phyloP scores from a whole-genome alignment of 2,797 vertebrate species.

The Bradypodion ventrale region DNA sequence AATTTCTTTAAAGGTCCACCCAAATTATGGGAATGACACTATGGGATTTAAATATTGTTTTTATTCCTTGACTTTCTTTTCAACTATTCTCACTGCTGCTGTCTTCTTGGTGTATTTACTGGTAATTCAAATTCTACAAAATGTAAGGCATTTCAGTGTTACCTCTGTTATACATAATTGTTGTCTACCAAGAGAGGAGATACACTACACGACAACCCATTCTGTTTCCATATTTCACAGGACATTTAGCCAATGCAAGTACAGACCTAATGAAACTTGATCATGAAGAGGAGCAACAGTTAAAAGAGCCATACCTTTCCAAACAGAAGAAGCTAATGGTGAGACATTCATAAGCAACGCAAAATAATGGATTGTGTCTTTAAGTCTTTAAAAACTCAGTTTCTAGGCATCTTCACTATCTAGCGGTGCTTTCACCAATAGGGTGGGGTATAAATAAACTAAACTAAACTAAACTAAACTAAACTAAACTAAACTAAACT shows the following conservation, averaged over 20 bases:
- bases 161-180: neutral
- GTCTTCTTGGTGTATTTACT: neutral
- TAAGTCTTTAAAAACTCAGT: neutral
- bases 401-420: neutral
- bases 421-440: too few species aligned
- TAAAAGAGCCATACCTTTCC: conserved; percentile 96
- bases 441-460: too few species aligned
- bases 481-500: too few species aligned
- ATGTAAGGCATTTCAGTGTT: neutral
- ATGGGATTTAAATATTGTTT: neutral
- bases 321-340: conserved; percentile 99
- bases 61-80: neutral
- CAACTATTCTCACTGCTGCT: neutral
- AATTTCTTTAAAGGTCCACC: neutral
- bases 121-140: neutral
- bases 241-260: conserved; percentile 93
- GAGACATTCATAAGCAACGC: conserved; percentile 51
- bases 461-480: too few species aligned
- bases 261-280: conserved; percentile 96
- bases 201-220: neutral
- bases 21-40: neutral
- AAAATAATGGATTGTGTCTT: too few species aligned
- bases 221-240: conserved; percentile 71
- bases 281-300: conserved; percentile 92
- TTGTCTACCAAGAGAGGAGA: neutral